Conservation (phyloP, 2,888 invertebrate genomes). For the Laspeyria flexula region DNA sequence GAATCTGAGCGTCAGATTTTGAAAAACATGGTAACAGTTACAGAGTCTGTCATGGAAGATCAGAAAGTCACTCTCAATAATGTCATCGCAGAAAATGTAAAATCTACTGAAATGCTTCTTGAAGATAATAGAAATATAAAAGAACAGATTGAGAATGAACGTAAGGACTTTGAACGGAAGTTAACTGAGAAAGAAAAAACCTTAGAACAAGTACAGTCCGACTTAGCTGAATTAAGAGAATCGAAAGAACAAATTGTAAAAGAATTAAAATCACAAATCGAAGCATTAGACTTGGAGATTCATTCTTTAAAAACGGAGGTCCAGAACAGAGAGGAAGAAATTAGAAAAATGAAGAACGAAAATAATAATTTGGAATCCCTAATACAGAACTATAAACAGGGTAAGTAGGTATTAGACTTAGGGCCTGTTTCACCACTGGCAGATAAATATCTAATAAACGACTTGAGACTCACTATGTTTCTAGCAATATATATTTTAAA, state of each 20-base stretch:
- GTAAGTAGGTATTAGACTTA: no score
- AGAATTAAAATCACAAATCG: conserved; percentile 34
- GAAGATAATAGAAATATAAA: conserved; percentile 49
- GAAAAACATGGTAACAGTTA: conserved; percentile 69
- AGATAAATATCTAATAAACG: no score
- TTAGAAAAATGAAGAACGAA: conserved; percentile 40
- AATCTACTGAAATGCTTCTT: conserved; percentile 50
- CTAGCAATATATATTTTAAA: background rate
- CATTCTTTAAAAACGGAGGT: conserved; percentile 38
- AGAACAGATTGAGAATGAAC: conserved; percentile 34
- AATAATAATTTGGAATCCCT: conserved; percentile 34
- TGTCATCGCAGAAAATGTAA: conserved; percentile 52
- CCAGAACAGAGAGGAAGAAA: conserved; percentile 26
- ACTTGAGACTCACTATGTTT: no score
- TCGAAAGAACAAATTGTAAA: conserved; percentile 38
- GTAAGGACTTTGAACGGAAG: conserved; percentile 38
- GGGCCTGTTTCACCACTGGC: no score
- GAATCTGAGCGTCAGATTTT: conserved; percentile 66
- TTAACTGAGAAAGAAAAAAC: conserved; percentile 46
- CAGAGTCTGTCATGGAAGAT: conserved; percentile 72
- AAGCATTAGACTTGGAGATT: conserved; percentile 31
- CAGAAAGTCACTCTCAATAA: conserved; percentile 58
- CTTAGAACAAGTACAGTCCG: conserved; percentile 43
- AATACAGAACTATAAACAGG: conserved; percentile 46
- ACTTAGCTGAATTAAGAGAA: conserved; percentile 35